phyloP scores from a whole-genome alignment of 2,113 vertebrate species.

The Prunella fulvescens region DNA sequence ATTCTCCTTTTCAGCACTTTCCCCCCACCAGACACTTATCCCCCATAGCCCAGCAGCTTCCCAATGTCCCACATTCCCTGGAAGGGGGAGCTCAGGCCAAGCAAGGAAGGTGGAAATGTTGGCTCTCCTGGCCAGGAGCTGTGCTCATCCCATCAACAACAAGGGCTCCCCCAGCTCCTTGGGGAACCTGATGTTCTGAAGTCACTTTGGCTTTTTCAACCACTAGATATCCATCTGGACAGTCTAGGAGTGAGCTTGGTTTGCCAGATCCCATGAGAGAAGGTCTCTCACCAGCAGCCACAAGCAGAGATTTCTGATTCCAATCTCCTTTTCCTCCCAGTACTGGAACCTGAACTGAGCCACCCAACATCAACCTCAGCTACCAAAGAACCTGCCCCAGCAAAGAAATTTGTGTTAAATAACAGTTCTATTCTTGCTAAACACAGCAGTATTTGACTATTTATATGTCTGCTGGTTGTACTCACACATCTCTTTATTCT shows the following conservation, averaged over 20 bases:
- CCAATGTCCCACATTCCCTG: fast-evolving
- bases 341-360: background rate
- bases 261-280: background rate
- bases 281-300: fast-evolving
- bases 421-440: background rate
- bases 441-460: background rate
- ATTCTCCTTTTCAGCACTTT: background rate
- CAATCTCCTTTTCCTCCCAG: background rate
- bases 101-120: fast-evolving
- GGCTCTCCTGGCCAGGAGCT: background rate
- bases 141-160: background rate
- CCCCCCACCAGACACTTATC: background rate
- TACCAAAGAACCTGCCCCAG: background rate
- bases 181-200: background rate
- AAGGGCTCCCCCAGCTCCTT: fast-evolving
- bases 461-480: background rate
- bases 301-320: fast-evolving
- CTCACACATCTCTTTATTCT: background rate
- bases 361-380: background rate
- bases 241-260: background rate
- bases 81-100: fast-evolving
- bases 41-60: fast-evolving
- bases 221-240: background rate
- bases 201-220: background rate
- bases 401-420: background rate